Evolutionary conservation across 1,140 invertebrate genomes (phyloP), one percentile per base, ranked within the genome.

Genomic region (Callitettix versicolor): DNA sequence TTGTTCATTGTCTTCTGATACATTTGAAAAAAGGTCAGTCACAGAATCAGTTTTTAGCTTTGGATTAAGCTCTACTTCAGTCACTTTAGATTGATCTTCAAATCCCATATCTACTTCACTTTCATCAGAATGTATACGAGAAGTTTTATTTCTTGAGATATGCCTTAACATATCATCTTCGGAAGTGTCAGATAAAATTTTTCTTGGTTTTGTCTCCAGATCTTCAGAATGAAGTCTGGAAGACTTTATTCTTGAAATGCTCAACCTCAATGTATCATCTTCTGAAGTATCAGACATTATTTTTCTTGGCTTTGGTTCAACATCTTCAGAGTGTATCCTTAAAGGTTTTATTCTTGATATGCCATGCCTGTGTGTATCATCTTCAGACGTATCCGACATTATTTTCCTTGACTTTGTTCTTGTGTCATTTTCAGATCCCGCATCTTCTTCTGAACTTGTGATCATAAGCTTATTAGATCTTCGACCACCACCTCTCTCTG

Each of bases 201-300:
- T 64, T 52, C 56, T 34, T 30, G 51, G 47, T 59, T 57, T 54
- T 58, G 59, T 59, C 41, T 78, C 76, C 53, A 69, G 73, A 57
- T 79, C 76, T 9, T 79, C 77, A 4, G 75, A 76, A 38, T 75
- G 71, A 36, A 77, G 78, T 41, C 73, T 66, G 1, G 76, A 76
- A 0, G 68, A 68, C 53, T 76, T 74, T 2, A 71, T 66, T 58
- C 72, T 58, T 12, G 52, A 49, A 11, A 55, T 58, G 47, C 58
- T 62, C 38, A 58, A 53, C 54, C 55, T 55, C 18, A 59, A 26
- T 20, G 56, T 54, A 53, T 74, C 78, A 62, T 74, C 76, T 61
- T 79, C 77, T 26, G 76, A 78, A 14, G 69, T 76, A 63, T 81
- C 78, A 6, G 79, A 80, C 58, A 77, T 73, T 34, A 79, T 79